Evolutionary conservation across 1,140 invertebrate genomes (phyloP).

Genomic region (Neelides sp.): DNA sequence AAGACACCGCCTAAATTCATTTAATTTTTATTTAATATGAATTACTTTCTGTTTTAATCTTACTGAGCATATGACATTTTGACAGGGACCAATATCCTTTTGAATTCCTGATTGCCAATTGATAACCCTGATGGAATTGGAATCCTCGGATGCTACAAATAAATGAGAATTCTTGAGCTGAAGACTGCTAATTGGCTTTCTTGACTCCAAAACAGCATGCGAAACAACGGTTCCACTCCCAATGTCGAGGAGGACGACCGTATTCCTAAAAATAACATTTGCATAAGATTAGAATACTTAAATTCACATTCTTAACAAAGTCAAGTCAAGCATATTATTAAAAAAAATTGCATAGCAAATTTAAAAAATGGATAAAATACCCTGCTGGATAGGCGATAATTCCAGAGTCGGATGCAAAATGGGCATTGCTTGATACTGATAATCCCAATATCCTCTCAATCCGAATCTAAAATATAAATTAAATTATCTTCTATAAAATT

Average conservation of each 20-base stretch:
- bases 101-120: constrained; percentile 31
- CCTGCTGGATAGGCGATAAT: constrained; percentile 87
- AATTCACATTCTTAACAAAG: neutral
- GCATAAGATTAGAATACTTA: neutral
- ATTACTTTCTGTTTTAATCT: constrained; percentile 3
- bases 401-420: constrained; percentile 75
- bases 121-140: constrained; percentile 27
- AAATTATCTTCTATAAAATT: constrained; percentile 8
- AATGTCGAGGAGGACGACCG: constrained; percentile 27
- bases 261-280: constrained; percentile 23
- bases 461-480: constrained; percentile 62
- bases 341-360: neutral
- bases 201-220: constrained; percentile 27
- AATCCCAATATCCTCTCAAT: constrained; percentile 83
- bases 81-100: constrained; percentile 28
- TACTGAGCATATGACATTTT: constrained; percentile 31
- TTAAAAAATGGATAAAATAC: constrained; percentile 40
- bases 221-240: constrained; percentile 30
- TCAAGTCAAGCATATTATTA: neutral
- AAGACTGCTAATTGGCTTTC: constrained; percentile 25
- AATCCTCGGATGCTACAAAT: constrained; percentile 30
- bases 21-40: neutral
- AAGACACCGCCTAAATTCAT: constrained; percentile 26
- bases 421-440: constrained; percentile 80
- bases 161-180: constrained; percentile 30